These are phyloP conservation scores for Chaunax sp. DNA, from an alignment of 2,797 vertebrate genomes.

Conservation along the genomic window DNA sequence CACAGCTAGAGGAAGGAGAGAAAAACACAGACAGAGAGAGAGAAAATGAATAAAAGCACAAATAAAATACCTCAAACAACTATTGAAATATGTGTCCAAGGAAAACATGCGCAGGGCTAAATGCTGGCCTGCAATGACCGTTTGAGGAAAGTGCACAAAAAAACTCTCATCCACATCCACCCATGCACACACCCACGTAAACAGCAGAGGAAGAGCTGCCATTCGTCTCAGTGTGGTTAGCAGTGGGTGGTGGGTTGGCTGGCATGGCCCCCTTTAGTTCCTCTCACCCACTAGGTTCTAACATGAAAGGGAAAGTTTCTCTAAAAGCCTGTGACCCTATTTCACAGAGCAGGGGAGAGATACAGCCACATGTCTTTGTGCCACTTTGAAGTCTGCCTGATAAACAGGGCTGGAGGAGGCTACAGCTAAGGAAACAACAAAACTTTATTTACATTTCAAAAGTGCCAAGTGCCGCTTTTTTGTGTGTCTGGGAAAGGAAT, in stretches of 20 bases:
- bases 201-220: constrained; percentile 27
- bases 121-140: constrained; percentile 41
- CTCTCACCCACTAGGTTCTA: constrained; percentile 73
- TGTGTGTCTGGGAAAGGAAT: constrained; percentile 59
- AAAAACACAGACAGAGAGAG: constrained; percentile 38
- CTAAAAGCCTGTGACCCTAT: constrained; percentile 76
- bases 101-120: constrained; percentile 25
- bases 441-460: constrained; percentile 88
- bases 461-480: constrained; percentile 73
- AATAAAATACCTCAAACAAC: constrained; percentile 44
- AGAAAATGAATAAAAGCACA: constrained; percentile 48
- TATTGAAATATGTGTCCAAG: constrained; percentile 18
- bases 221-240: constrained; percentile 46
- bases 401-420: constrained; percentile 82
- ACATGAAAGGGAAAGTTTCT: constrained; percentile 77
- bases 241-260: constrained; percentile 59
- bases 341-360: constrained; percentile 71
- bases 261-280: constrained; percentile 72
- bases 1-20: constrained; percentile 49
- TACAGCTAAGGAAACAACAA: constrained; percentile 80
- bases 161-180: constrained; percentile 39
- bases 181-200: constrained; percentile 28
- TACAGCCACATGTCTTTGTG: constrained; percentile 74
- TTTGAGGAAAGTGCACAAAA: constrained; percentile 28
- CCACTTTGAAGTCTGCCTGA: constrained; percentile 79